phyloP scores from a whole-genome alignment of 2,888 invertebrate genomes.

The Tyria jacobaeae region DNA sequence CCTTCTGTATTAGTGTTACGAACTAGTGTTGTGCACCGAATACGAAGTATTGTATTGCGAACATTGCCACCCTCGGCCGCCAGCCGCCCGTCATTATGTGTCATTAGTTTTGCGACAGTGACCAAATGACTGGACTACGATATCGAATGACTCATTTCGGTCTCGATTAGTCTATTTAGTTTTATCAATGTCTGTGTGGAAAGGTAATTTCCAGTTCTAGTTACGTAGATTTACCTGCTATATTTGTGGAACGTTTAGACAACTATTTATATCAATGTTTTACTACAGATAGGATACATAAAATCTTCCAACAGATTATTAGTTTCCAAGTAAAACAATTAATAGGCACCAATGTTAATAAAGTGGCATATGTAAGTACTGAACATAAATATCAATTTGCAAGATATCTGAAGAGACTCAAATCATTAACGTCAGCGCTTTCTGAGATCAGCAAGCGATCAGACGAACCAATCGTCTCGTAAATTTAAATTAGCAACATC shows the following conservation, averaged over 20 bases:
- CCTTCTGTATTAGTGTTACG: conserved; percentile 55
- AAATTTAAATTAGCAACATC: conserved; percentile 84
- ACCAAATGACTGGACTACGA: conserved; percentile 84
- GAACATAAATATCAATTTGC: conserved; percentile 41
- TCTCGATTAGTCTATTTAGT: conserved; percentile 79
- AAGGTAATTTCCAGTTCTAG: conserved; percentile 51
- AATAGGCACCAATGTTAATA: conserved; percentile 10
- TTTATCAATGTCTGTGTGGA: conserved; percentile 64
- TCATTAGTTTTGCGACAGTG: conserved; percentile 87
- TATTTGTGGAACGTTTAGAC: conserved; percentile 9
- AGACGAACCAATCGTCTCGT: conserved; percentile 81
- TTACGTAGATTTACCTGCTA: conserved; percentile 36
- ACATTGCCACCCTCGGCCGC: conserved; percentile 69
- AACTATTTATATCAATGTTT: neutral
- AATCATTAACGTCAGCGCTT: conserved; percentile 59
- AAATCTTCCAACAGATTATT: no score
- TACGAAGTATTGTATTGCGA: conserved; percentile 47
- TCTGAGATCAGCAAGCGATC: conserved; percentile 71
- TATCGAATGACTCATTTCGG: conserved; percentile 84
- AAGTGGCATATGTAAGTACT: conserved; percentile 30
- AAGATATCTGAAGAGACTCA: conserved; percentile 36
- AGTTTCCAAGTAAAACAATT: neutral
- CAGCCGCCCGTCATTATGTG: conserved; percentile 83
- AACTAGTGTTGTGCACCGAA: conserved; percentile 53
- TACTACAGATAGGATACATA: neutral